Percentiles rank a stretch among this genome's conserved stretches.
Evolutionary conservation across 2,113 vertebrate genomes (phyloP).

Genomic region (Nyctereutes procyonoides): DNA sequence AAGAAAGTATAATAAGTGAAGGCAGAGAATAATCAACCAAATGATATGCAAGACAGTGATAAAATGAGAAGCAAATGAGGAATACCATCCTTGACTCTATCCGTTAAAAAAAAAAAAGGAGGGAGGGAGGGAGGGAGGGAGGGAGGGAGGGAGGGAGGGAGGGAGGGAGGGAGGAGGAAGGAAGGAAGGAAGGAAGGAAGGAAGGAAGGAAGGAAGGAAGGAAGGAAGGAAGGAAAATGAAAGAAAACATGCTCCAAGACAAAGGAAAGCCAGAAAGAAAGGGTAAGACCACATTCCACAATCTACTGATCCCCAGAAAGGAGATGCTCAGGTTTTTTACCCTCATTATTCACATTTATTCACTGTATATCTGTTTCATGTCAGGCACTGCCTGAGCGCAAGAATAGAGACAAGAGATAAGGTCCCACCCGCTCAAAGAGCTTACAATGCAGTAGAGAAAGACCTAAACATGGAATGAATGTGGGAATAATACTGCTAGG

Average conservation of each 20-base stretch:
- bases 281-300: neutral
- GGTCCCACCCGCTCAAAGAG: neutral
- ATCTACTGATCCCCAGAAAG: neutral
- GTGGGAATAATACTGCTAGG: neutral
- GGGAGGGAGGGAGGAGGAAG: no score
- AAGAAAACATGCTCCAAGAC: neutral
- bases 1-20: neutral
- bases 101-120: no score
- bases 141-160: no score
- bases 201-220: no score
- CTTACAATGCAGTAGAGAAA: neutral
- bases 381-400: neutral
- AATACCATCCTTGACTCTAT: neutral
- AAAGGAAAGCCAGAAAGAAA: neutral
- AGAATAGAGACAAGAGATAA: neutral
- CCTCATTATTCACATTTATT: neutral
- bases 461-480: neutral
- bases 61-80: constrained; percentile 45
- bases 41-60: neutral
- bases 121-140: no score
- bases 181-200: no score
- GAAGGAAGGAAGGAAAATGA: no score
- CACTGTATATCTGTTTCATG: neutral
- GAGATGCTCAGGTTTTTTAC: neutral
- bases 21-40: constrained; percentile 33